A percentile compares a stretch with the other conserved stretches of the same genome.
phyloP scores from a whole-genome alignment of 1,140 invertebrate genomes.

The Hesperophylax magnus region DNA sequence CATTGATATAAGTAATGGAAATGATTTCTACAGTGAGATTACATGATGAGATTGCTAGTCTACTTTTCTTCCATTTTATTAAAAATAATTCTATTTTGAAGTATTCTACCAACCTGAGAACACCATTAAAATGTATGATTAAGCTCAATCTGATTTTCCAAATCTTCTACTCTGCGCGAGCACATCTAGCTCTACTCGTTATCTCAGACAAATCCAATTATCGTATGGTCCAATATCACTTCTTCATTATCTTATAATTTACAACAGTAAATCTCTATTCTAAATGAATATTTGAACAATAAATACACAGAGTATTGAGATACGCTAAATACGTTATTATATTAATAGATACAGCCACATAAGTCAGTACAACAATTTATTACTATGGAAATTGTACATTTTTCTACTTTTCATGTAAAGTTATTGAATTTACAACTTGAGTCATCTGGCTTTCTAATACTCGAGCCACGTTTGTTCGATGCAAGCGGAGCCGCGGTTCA shows the following conservation, averaged over 20 bases:
- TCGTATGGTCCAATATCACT: constrained; percentile 42
- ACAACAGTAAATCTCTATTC: constrained; percentile 45
- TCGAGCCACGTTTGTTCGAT: not conserved
- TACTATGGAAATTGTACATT: constrained; percentile 57
- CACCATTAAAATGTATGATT: constrained; percentile 12
- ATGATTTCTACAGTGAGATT: constrained; percentile 33
- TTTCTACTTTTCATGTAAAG: constrained; percentile 36
- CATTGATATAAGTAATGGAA: not conserved
- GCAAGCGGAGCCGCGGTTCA: too few species aligned
- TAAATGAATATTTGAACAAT: constrained; percentile 46
- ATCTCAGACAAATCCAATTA: constrained; percentile 32
- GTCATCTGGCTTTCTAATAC: not conserved
- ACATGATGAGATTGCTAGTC: constrained; percentile 37
- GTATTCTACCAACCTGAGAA: constrained; percentile 16
- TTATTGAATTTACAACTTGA: too few species aligned
- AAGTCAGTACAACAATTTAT: constrained; percentile 57
- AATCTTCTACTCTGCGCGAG: not conserved
- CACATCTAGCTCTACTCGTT: not conserved
- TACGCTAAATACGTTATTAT: constrained; percentile 18
- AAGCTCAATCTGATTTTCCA: constrained; percentile 44
- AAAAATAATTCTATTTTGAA: constrained; percentile 49
- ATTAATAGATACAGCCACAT: constrained; percentile 57
- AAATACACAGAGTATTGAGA: constrained; percentile 35
- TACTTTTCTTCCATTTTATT: constrained; percentile 38
- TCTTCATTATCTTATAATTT: constrained; percentile 34